Percentiles rank a stretch among this genome's conserved stretches.
phyloP scores from a whole-genome alignment of 2,113 vertebrate genomes.

The Isichthys henryi region DNA sequence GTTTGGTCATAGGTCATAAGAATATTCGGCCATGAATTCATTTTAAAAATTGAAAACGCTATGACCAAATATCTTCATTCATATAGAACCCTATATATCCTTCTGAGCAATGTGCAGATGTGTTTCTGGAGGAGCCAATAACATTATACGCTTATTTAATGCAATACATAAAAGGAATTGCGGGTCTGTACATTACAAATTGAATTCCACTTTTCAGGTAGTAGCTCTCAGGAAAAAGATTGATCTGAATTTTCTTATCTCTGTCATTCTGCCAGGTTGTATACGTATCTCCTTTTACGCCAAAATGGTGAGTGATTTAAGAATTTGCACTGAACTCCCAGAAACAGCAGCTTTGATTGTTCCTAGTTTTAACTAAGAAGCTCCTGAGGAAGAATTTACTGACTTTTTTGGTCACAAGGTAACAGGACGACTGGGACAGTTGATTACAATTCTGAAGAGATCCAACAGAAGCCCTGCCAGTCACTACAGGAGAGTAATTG shows the following conservation, averaged over 20 bases:
- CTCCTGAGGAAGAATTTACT: background rate
- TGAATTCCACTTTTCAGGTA: background rate
- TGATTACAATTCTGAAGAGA: background rate
- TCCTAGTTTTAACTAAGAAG: background rate
- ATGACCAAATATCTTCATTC: background rate
- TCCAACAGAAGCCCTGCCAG: background rate
- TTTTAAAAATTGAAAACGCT: background rate
- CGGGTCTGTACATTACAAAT: background rate
- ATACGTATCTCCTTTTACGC: background rate
- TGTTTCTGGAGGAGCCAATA: background rate
- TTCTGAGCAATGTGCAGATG: background rate
- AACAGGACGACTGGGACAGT: background rate
- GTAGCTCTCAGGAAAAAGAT: too few relatives aligned
- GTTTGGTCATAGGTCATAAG: background rate
- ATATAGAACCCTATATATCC: background rate
- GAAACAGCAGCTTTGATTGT: background rate
- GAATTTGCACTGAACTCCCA: background rate
- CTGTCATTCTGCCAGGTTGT: background rate
- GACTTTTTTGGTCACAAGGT: background rate
- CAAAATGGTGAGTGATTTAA: background rate
- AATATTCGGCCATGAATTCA: background rate
- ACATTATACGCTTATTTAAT: background rate
- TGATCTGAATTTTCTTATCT: background rate
- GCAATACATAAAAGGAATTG: background rate
- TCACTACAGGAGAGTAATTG: background rate